Base-by-base conservation (phyloP, 1,140 invertebrate species). In the Megalopta genalis region DNA sequence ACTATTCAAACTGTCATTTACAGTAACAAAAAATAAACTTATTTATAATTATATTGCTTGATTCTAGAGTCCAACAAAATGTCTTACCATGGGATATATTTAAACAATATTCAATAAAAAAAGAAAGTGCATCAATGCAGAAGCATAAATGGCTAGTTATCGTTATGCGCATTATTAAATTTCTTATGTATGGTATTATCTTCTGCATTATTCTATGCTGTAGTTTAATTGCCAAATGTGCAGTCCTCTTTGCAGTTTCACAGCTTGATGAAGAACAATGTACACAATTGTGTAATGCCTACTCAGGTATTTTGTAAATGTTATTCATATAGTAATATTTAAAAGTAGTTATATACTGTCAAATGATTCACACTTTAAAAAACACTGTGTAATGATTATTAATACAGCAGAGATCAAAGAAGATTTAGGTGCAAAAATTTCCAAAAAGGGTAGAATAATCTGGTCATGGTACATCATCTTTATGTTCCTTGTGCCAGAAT, bases 51-150 rank as follows among this genome's bases (percentile, higher is more conserved):
- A 14, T 46, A 7, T 49, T 21, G 32, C 6, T 62, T 21, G 6
- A 39, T 80, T 81, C 10, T n/a, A 92, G 91, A 49, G 67, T 70
- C 1, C 67, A 88, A 65, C 84, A 89, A 52, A 97, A 97, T 90
- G 96, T 96, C 77, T 97, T 97, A 95, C 96, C 96, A 94, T 98
- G 98, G 98, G 97, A 98, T 93, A 95, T 97, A 25, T 98, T 98
- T 93, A 94, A 97, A 89, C 95, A 96, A 90, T 95, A 96, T 71
- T 97, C 97, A 14, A 95, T 95, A 79, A 97, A 97, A 90, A 94
- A 95, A 82, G 96, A 97, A 91, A 97, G 95, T 80, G 97, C 96
- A 76, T 97, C 97, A 18, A 97, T 96, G 94, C 96, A 96, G 69
- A 96, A 95, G 86, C 96, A 97, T 90, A 95, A 94, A 90, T 97